Evolutionary conservation across 2,113 vertebrate genomes (phyloP), one percentile per base, ranked within the genome.

Genomic region (Corydoras maculifer): DNA sequence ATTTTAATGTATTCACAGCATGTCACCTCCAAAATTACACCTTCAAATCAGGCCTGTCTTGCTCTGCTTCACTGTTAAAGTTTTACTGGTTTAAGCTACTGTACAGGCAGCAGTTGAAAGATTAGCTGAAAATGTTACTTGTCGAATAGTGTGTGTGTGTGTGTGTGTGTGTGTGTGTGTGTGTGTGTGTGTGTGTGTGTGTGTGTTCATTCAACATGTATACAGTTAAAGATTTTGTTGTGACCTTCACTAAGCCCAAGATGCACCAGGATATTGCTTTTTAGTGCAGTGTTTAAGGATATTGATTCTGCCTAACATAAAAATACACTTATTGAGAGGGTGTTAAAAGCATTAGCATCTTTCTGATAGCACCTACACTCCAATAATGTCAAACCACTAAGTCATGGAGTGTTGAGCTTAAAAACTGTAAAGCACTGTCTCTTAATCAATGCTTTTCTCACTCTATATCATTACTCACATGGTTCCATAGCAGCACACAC

Each of bases 1-100:
- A 53, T 66, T 80, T 80, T 80, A 80, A 79, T 77, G 68, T 79
- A 79, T 79, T 68, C 78, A 25, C 31, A 65, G 71, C 78, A 79
- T 77, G 78, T 79, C 67, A 64, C 72, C 67, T 71, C 68, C 49
- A 73, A 77, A 76, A 79, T 79, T 76, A 77, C 75, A 77, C 73
- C 61, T 71, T 72, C 55, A 75, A 62, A 69, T 78, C 73, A 72
- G 73, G 48, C 8, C 35, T 61, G 77, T 69, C 65, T 18, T 55
- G 68, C 58, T 68, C 30, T 64, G 54, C 58, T 58, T 59, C 31
- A 63, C 71, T 61, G 75, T 79, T 79, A 79, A 79, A 76, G 31
- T 63, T 74, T 68, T 35, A 74, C 71, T 51, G 63, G 18, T 55
- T 64, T 15, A 65, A 69, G 71, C 78, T 74, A 79, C 78, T 77